Conservation (phyloP, 2,797 vertebrate species). For the Halcyon badia region DNA sequence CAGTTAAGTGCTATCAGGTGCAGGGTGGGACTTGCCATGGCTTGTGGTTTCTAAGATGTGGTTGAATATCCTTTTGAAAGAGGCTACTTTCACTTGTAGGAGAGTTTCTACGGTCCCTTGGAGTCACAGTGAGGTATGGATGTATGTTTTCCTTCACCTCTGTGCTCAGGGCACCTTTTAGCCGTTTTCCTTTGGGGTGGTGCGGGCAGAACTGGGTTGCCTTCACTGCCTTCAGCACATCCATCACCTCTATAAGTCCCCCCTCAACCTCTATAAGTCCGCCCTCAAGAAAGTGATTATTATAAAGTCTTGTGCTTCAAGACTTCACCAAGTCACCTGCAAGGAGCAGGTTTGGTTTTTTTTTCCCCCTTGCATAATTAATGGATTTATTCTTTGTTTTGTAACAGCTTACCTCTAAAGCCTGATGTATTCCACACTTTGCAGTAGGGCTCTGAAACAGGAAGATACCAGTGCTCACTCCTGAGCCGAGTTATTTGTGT, state of each 20-base stretch:
- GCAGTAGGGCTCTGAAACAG: background rate
- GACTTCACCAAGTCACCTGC: background rate
- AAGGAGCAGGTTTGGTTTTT: background rate
- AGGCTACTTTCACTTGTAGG: background rate
- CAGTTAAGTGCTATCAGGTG: background rate
- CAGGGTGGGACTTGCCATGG: background rate
- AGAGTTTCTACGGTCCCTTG: background rate
- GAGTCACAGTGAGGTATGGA: rapidly evolving
- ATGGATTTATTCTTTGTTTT: background rate
- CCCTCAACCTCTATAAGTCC: background rate
- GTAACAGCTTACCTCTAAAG: background rate
- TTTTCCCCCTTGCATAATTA: background rate
- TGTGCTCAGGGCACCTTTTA: background rate
- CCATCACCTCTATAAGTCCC: background rate
- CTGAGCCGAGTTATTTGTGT: background rate
- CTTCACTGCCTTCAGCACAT: background rate
- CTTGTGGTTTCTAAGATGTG: background rate
- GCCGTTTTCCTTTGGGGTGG: background rate
- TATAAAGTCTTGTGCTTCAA: background rate
- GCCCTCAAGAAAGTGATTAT: background rate
- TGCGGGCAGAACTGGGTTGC: background rate
- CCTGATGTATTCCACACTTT: background rate
- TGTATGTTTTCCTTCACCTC: background rate
- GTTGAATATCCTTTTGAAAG: background rate
- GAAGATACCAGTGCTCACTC: background rate